Conservation (phyloP, 92 coral and sea anemone genomes). For the Isaurus tuberculatus region DNA sequence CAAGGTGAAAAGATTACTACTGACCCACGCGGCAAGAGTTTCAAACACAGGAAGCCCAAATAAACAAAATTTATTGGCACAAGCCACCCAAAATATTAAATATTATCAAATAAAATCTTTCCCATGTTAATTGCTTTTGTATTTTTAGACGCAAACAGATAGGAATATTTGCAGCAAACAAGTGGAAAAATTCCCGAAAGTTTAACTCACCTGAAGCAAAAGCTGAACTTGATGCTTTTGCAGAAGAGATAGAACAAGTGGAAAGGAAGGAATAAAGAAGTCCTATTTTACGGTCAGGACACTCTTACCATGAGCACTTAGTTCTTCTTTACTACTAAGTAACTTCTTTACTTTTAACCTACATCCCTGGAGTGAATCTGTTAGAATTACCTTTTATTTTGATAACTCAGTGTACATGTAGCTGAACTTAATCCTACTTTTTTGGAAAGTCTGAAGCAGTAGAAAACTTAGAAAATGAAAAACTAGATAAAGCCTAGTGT, state of each 20-base stretch:
- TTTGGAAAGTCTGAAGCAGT: background rate
- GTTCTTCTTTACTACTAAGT: no score
- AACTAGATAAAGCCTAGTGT: background rate
- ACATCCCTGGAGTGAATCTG: no score
- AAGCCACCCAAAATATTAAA: background rate
- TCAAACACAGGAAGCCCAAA: background rate
- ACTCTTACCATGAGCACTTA: no score
- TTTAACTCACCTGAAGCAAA: constrained; percentile 61
- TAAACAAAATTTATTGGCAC: background rate
- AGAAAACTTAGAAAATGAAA: background rate
- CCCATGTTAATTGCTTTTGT: background rate
- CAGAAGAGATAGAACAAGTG: constrained; percentile 40
- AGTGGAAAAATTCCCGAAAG: constrained; percentile 50
- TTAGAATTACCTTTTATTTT: background rate
- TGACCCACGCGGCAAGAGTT: background rate
- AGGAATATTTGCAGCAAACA: constrained; percentile 52
- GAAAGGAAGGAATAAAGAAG: constrained; percentile 51
- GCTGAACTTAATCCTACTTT: background rate
- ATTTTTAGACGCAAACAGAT: constrained; percentile 46
- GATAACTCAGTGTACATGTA: background rate
- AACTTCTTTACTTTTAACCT: no score
- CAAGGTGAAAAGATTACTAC: constrained; percentile 15
- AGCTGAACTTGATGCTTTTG: constrained; percentile 53
- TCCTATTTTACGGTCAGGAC: no score
- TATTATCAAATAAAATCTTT: background rate